Percentiles rank a stretch among this genome's conserved stretches.
Conservation (phyloP, 1,140 invertebrate genomes). For the Zaprionus davidi region DNA sequence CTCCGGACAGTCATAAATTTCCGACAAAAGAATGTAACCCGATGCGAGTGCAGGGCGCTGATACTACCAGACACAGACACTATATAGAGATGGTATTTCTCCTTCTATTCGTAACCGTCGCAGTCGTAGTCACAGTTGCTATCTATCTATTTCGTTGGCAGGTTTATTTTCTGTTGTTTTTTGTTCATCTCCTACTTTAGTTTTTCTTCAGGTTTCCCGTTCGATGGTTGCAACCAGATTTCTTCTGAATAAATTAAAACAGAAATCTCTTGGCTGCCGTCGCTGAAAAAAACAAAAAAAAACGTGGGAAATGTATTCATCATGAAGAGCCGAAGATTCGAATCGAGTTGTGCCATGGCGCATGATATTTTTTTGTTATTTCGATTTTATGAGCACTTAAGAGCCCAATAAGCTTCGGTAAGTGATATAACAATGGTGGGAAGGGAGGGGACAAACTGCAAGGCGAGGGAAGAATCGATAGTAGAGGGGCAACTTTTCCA, state of each 20-base stretch:
- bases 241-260: constrained; percentile 84
- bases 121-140: constrained; percentile 29
- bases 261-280: constrained; percentile 45
- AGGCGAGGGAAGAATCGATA: background rate
- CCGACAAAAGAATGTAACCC: constrained; percentile 79
- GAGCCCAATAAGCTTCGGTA: constrained; percentile 53
- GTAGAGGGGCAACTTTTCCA: background rate
- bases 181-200: constrained; percentile 35
- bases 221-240: constrained; percentile 72
- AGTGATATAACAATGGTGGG: constrained; percentile 23
- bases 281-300: constrained; percentile 25
- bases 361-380: constrained; percentile 66
- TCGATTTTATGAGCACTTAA: constrained; percentile 67
- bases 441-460: background rate
- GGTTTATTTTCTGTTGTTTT: constrained; percentile 23
- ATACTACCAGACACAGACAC: background rate
- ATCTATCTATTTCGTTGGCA: constrained; percentile 41
- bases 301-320: constrained; percentile 81
- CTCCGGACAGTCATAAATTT: constrained; percentile 70
- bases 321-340: constrained; percentile 29
- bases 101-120: background rate
- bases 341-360: constrained; percentile 48
- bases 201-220: constrained; percentile 60
- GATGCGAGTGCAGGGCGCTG: constrained; percentile 37
- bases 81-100: constrained; percentile 4